Evolutionary conservation across 2,888 invertebrate species (phyloP), one percentile per base, ranked within the genome.

Genomic region (Tenthredo amoena): DNA sequence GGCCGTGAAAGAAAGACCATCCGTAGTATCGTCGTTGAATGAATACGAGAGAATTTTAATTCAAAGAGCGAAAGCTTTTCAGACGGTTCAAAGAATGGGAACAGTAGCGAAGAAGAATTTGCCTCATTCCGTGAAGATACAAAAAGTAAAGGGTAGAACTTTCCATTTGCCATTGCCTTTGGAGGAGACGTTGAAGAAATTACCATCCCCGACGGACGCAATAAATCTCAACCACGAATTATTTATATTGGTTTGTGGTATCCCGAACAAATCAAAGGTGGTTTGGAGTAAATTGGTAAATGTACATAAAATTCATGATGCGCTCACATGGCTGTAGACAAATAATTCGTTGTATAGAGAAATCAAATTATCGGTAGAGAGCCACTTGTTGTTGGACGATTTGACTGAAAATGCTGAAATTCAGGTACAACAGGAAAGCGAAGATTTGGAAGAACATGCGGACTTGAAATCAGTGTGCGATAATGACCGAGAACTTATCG

Each of bases 61-160:
- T 86, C 88, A 91, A 86, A 85, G 90, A 85, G 91, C 91, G n/a
- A 92, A 92, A 88, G 90, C 91, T 3, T 92, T 91, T 87, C 91
- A 92, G 87, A 90, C 90, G 12, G 88, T 92, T 31, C 84, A 87
- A 79, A 74, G 82, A 76, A 90, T 91, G 89, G 89, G 88, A 71
- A 90, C 91, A 7, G 91, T 92, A n/a, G 89, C 88, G 12, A 89
- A 90, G 15, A 89, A 89, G 86, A 89, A 89, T 76, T 7, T 91
- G 85, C 91, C 91, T 12, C 85, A 89, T 85, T 86, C 86, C 43
- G 82, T 89, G 37, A 86, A 86, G 71, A 72, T 88, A 65, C 65
- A 85, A 50, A 89, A 90, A 87, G 87, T 89, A 6, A 86, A 86
- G 82, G 26, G 26, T 26, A 26, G 26, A 26, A 26, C 26, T 26